Conservation (phyloP, 1,140 invertebrate species). For the Ganaspis sp. region DNA sequence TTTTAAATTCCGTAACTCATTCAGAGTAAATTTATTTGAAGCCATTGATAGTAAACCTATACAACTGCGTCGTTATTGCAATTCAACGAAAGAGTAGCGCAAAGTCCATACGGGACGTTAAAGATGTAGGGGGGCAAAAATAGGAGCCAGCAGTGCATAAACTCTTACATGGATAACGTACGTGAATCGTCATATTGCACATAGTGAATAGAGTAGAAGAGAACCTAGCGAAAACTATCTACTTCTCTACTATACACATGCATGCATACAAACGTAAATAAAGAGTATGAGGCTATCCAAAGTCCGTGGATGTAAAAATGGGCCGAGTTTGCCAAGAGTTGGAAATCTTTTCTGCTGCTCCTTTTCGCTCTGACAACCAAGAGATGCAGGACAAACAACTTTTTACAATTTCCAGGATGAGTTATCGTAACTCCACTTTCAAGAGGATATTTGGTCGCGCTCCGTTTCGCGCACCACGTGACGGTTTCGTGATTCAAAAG, state of each 20-base stretch:
- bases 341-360: constrained; percentile 63
- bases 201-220: not conserved
- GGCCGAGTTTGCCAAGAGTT: constrained; percentile 68
- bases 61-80: constrained; percentile 8
- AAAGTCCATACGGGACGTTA: constrained; percentile 1
- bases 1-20: not conserved
- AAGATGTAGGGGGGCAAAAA: constrained; percentile 1
- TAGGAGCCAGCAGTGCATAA: constrained; percentile 4
- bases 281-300: constrained; percentile 42
- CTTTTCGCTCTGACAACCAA: constrained; percentile 55
- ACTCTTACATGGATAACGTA: not conserved
- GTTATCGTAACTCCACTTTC: constrained; percentile 66
- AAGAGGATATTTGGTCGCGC: constrained; percentile 64
- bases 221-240: not conserved
- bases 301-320: constrained; percentile 59
- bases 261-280: constrained; percentile 31
- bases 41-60: not conserved
- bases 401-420: constrained; percentile 69
- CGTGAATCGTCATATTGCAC: constrained; percentile 17
- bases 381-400: constrained; percentile 71
- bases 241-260: not conserved
- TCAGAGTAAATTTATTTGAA: not conserved
- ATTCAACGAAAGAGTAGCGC: not conserved
- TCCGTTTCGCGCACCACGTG: constrained; percentile 60
- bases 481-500: constrained; percentile 45